A percentile compares a stretch with the other conserved stretches of the same genome.
phyloP scores from a whole-genome alignment of 1,140 invertebrate species.

The Drosophila teissieri region DNA sequence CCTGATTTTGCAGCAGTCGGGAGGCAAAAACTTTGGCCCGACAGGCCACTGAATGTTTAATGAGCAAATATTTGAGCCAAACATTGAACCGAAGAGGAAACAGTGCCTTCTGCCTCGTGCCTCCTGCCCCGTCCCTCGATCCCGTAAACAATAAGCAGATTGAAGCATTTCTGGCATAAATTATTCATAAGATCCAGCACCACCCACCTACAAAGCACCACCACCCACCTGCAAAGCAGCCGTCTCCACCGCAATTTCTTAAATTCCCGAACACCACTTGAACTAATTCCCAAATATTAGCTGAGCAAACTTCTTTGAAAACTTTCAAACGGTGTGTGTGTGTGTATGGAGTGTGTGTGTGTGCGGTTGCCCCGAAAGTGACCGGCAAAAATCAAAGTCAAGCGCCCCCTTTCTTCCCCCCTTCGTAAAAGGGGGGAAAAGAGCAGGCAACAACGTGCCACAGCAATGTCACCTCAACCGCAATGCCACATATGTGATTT shows the following conservation, averaged over 20 bases:
- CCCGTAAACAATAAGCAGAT: constrained; percentile 51
- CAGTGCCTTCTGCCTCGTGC: background rate
- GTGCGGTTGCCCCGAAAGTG: constrained; percentile 15
- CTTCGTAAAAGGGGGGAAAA: background rate
- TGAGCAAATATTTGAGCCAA: constrained; percentile 59
- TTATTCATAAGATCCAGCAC: constrained; percentile 42
- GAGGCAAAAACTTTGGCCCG: constrained; percentile 36
- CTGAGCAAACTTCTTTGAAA: constrained; percentile 45
- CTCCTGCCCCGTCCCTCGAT: background rate
- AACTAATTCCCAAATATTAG: constrained; percentile 56
- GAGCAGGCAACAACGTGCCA: background rate
- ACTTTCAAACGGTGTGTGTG: constrained; percentile 15
- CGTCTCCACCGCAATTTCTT: background rate
- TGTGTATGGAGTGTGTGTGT: background rate
- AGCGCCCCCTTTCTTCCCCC: background rate
- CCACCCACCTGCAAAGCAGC: no score
- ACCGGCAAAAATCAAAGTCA: constrained; percentile 33
- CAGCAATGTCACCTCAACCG: constrained; percentile 29
- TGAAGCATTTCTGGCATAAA: constrained; percentile 43
- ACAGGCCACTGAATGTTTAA: constrained; percentile 53
- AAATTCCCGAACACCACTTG: constrained; percentile 27
- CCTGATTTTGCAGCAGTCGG: constrained; percentile 4
- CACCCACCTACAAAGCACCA: background rate
- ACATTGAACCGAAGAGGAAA: constrained; percentile 39
- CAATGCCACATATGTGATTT: constrained; percentile 31